Base-by-base conservation (phyloP, 2,888 invertebrate species). In the Andricus quercusramuli region DNA sequence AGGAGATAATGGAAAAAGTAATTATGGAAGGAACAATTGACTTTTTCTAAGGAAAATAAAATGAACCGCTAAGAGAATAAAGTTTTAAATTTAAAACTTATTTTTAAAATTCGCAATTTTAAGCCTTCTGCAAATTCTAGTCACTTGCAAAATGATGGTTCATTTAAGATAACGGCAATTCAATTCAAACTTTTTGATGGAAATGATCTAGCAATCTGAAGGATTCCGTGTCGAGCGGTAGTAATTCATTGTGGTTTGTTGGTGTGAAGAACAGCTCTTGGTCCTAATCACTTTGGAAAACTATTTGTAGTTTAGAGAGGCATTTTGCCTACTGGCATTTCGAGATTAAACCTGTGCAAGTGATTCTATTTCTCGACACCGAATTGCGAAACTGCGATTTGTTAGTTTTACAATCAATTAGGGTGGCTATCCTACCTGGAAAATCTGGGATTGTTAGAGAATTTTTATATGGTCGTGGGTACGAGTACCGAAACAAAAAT, bases 131-230 rank as follows among this genome's bases (percentile, higher is more conserved):
- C 5, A 32, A 44, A 78, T 67, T 51, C 56, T 15, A 47, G 56
- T 37, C 44, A 44, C 62, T 67, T 68, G 22, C 6, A 44, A n/a
- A 20, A 68, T 41, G 87, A 88, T 89, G 83, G 82, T 80, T 78
- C 85, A 85, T 86, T 88, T 83, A 80, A 89, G 89, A 90, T 89
- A 89, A 86, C 83, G 82, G 83, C 85, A 81, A 83, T 87, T 86
- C 89, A 90, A 91, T 90, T 88, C 87, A 86, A 90, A 92, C 88
- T 91, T 91, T 90, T 77, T 86, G 87, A 90, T 89, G 86, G 83
- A 87, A 89, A 91, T 89, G 88, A 81, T 79, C 82, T 80, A 82
- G 86, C 86, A 88, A 88, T 90, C 87, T 86, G 84, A 85, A 87
- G 89, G 86, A 84, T 91, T 88, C 86, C 92, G 92, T 92, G 92